phyloP scores from a whole-genome alignment of 2,113 vertebrate genomes.

The Apistogramma diplotaenia region DNA sequence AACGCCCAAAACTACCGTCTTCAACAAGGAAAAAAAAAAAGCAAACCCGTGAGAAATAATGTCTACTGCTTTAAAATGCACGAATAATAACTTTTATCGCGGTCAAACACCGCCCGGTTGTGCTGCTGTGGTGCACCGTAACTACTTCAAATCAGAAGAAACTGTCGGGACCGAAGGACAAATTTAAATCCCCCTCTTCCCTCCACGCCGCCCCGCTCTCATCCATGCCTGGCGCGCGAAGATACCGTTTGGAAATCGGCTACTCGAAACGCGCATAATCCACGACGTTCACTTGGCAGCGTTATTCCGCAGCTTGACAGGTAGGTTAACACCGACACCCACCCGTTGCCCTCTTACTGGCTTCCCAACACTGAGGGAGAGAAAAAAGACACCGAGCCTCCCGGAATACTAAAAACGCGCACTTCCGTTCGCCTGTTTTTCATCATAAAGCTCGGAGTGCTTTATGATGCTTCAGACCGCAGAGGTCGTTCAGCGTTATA shows the following conservation, averaged over 20 bases:
- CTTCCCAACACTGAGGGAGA: background rate
- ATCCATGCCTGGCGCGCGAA: conserved; percentile 47
- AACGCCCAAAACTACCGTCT: background rate
- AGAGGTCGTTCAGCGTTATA: background rate
- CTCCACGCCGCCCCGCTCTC: conserved; percentile 21
- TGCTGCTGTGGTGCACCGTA: background rate
- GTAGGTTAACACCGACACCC: conserved; percentile 34
- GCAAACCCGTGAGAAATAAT: background rate
- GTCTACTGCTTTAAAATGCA: background rate
- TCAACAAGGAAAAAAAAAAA: background rate
- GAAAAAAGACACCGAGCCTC: background rate
- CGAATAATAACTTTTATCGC: background rate
- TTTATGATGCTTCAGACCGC: background rate
- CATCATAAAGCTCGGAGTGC: conserved; percentile 22
- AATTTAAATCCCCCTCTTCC: conserved; percentile 70
- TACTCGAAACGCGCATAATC: background rate
- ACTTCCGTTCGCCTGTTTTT: conserved; percentile 28
- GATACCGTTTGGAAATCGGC: background rate
- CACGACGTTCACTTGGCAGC: background rate
- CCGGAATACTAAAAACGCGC: fast-evolving
- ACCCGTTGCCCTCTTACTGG: background rate
- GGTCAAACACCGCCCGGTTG: background rate
- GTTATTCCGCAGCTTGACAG: conserved; percentile 26
- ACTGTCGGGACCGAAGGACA: conserved; percentile 41
- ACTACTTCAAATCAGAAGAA: conserved; percentile 43